Conservation (phyloP, 2,888 invertebrate genomes). For the Synanthedon andrenaeformis region DNA sequence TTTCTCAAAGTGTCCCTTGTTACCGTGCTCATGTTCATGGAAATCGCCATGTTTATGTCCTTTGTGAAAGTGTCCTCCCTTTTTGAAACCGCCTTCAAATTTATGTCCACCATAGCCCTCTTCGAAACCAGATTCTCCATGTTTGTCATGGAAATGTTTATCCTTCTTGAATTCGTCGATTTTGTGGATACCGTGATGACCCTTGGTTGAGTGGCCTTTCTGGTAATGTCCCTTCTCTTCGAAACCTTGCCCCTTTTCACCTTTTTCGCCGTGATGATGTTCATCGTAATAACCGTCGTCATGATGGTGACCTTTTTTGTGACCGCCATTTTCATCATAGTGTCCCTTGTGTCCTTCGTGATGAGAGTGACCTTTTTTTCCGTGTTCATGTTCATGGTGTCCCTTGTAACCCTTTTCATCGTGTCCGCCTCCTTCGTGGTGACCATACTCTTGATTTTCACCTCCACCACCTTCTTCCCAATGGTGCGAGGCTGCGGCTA, state of each 20-base stretch:
- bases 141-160: conserved; percentile 88
- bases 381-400: conserved; percentile 74
- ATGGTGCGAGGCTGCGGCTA: conserved; percentile 56
- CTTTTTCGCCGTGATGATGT: conserved; percentile 74
- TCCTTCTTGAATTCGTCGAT: conserved; percentile 88
- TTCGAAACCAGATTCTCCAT: conserved; percentile 84
- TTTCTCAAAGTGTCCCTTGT: conserved; percentile 82
- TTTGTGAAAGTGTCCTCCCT: conserved; percentile 84
- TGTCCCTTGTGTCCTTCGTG: conserved; percentile 74
- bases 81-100: conserved; percentile 80
- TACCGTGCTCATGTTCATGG: conserved; percentile 81
- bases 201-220: conserved; percentile 87
- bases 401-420: conserved; percentile 79
- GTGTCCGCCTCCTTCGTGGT: conserved; percentile 73
- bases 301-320: conserved; percentile 74
- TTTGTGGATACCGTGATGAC: conserved; percentile 87
- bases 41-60: conserved; percentile 81
- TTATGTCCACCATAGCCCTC: conserved; percentile 83
- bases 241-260: conserved; percentile 69
- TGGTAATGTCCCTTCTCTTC: conserved; percentile 77
- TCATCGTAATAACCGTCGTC: conserved; percentile 76
- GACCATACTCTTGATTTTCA: conserved; percentile 73
- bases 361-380: conserved; percentile 78
- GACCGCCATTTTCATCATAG: conserved; percentile 71
- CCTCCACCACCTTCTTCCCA: conserved; percentile 72